Evolutionary conservation across 2,113 vertebrate species (phyloP).

Genomic region (Corapipo altera): DNA sequence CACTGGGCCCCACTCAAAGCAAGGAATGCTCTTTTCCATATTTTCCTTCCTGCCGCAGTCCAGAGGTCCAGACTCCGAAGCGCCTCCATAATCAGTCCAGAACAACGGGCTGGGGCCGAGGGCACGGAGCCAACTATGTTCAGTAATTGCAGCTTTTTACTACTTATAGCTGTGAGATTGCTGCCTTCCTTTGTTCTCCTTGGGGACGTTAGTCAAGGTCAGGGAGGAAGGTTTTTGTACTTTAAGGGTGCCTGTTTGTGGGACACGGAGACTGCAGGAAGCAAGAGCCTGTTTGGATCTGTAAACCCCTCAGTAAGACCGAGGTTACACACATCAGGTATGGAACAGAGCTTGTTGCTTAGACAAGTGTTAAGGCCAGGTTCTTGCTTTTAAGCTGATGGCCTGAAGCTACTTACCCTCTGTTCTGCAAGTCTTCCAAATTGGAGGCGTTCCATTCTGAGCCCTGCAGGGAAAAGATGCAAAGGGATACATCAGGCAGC

Average conservation of each 20-base stretch:
- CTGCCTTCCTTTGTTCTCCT: background rate
- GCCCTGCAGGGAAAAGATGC: constrained; percentile 77
- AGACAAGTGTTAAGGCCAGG: background rate
- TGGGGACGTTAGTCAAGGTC: constrained; percentile 18
- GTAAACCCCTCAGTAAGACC: background rate
- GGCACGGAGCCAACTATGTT: background rate
- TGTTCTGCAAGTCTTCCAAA: constrained; percentile 94
- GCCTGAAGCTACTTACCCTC: constrained; percentile 84
- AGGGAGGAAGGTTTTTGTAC: background rate
- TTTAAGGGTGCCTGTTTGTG: background rate
- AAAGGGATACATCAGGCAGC: background rate
- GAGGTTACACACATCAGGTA: background rate
- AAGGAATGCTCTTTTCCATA: background rate
- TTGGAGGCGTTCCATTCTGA: constrained; percentile 99
- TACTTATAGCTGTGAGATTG: background rate
- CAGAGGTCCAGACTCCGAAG: background rate
- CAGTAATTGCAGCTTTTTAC: background rate
- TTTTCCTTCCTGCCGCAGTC: constrained; percentile 31
- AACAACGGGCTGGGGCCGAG: background rate
- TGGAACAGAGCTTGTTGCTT: background rate
- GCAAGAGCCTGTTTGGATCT: background rate
- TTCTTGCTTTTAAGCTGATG: background rate
- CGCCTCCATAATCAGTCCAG: background rate
- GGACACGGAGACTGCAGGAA: background rate
- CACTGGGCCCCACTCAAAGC: background rate